Percentiles rank a stretch among this genome's conserved stretches.
These are phyloP conservation scores for Dendrocopos noguchii DNA, from an alignment of 2,113 vertebrate genomes.

Conservation along the genomic window DNA sequence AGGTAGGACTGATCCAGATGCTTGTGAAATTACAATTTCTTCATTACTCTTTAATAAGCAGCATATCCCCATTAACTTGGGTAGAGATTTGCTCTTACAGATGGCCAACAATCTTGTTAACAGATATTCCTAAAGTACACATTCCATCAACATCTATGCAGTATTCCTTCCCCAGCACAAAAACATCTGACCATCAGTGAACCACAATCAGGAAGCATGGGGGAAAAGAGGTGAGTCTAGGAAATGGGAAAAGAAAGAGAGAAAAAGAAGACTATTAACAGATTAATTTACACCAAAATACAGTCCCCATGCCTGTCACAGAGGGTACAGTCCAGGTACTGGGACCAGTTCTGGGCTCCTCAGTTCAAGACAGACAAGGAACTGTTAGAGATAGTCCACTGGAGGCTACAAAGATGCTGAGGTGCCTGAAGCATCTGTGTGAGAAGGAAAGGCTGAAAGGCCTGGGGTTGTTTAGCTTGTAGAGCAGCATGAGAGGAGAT, in stretches of 20 bases:
- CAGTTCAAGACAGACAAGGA: too few relatives aligned
- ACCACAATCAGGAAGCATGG: neutral
- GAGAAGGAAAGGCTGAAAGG: too few relatives aligned
- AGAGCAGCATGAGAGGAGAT: too few relatives aligned
- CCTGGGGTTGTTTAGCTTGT: too few relatives aligned
- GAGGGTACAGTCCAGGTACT: neutral
- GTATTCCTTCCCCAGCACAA: neutral
- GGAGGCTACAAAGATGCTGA: too few relatives aligned
- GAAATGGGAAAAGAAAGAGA: too few relatives aligned
- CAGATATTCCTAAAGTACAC: neutral
- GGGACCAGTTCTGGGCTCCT: too few relatives aligned
- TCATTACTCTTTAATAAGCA: neutral
- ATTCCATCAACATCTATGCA: neutral
- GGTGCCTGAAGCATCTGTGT: too few relatives aligned
- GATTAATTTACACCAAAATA: neutral
- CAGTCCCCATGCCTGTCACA: neutral
- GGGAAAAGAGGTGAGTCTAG: neutral
- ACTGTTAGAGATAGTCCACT: too few relatives aligned
- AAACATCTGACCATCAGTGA: neutral
- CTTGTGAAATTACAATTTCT: neutral
- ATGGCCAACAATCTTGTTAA: neutral
- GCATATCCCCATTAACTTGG: neutral
- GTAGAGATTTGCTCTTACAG: accelerated
- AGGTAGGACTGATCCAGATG: neutral
- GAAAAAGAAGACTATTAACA: too few relatives aligned